phyloP scores from a whole-genome alignment of 2,113 vertebrate genomes.

The Ceyx margarethae region DNA sequence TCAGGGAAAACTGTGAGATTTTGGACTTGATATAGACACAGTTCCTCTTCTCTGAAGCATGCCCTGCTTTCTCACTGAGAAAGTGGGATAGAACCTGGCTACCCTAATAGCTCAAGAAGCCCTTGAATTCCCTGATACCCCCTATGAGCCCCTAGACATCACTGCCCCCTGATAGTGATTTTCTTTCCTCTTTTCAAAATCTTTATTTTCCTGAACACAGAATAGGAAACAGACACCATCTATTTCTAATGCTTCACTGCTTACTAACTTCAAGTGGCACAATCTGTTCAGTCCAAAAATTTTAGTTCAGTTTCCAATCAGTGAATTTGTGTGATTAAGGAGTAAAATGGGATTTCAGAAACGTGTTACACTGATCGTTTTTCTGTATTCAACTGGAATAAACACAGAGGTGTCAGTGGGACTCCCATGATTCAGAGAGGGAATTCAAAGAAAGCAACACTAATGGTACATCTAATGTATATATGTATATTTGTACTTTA shows the following conservation, averaged over 20 bases:
- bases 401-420: not conserved
- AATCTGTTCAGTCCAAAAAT: not conserved
- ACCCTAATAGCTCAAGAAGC: not conserved
- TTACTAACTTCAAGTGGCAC: not conserved
- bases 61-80: accelerated
- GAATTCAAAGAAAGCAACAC: not conserved
- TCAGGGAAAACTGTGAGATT: not conserved
- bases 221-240: not conserved
- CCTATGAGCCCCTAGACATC: accelerated
- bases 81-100: not conserved
- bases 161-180: not conserved
- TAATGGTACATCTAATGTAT: not conserved
- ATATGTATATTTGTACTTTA: not conserved
- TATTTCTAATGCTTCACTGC: not conserved
- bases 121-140: not conserved
- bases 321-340: not conserved
- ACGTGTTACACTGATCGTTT: not conserved
- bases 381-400: not conserved
- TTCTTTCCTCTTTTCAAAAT: not conserved
- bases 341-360: not conserved
- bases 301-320: not conserved
- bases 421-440: not conserved
- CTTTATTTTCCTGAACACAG: not conserved
- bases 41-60: not conserved
- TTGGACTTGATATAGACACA: not conserved